Percentiles rank a stretch among this genome's conserved stretches.
Conservation (phyloP, 2,888 invertebrate species). For the Parnassius glacialis region DNA sequence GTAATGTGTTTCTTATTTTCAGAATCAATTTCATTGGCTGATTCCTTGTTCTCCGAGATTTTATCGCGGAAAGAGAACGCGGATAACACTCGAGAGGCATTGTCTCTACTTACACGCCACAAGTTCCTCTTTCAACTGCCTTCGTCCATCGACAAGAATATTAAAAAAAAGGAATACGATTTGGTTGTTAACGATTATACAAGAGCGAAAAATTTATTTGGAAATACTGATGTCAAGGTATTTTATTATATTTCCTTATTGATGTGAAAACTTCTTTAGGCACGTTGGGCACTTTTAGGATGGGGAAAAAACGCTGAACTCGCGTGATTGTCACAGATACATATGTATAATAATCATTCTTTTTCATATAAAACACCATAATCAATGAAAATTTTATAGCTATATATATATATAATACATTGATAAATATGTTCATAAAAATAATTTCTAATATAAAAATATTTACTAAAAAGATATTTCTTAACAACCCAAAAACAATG, state of each 20-base stretch:
- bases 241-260: neutral
- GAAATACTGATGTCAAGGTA: conserved; percentile 93
- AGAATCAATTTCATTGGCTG: conserved; percentile 95
- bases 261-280: no score
- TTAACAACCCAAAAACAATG: no score
- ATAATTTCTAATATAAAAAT: no score
- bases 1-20: conserved; percentile 35
- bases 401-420: no score
- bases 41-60: conserved; percentile 95
- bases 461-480: no score
- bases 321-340: no score
- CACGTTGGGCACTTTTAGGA: no score
- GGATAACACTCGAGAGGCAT: conserved; percentile 96
- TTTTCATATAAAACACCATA: no score
- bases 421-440: no score
- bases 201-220: conserved; percentile 96
- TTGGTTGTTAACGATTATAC: conserved; percentile 98
- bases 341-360: no score
- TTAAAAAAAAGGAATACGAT: conserved; percentile 96
- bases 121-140: conserved; percentile 98
- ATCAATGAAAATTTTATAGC: no score
- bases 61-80: conserved; percentile 95
- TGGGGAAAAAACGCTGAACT: no score
- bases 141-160: conserved; percentile 95
- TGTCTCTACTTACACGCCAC: conserved; percentile 95